Percentiles rank a stretch among this genome's conserved stretches.
phyloP scores from a whole-genome alignment of 2,113 vertebrate species.

The Semnornis frantzii region DNA sequence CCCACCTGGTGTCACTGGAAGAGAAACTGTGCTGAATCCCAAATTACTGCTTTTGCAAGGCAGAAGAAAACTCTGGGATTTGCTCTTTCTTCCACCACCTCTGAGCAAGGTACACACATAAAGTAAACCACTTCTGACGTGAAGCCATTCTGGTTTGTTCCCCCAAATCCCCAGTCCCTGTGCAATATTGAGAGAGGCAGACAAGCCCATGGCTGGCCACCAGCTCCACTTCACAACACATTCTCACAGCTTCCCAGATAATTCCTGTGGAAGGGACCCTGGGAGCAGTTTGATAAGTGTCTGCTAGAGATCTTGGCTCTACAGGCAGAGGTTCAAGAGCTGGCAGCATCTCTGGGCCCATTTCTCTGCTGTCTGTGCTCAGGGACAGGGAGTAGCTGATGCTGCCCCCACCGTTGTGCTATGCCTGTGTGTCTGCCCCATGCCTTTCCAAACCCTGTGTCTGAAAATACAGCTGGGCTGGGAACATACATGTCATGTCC shows the following conservation, averaged over 20 bases:
- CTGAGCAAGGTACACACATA: neutral
- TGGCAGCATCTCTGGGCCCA: neutral
- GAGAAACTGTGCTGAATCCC: neutral
- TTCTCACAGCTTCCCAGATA: neutral
- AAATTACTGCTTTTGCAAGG: neutral
- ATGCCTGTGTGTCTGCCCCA: no score
- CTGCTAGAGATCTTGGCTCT: neutral
- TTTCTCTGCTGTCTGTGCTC: neutral
- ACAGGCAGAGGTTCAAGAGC: neutral
- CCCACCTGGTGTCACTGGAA: neutral
- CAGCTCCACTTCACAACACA: neutral
- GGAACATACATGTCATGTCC: neutral
- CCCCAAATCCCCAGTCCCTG: neutral
- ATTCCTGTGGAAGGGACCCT: slow-evolving; percentile 1
- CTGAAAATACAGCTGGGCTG: neutral
- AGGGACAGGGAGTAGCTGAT: neutral
- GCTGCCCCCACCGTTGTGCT: neutral
- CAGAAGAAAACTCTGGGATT: fast-evolving
- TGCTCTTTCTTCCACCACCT: neutral
- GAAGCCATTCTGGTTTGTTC: neutral
- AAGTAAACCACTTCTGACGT: neutral
- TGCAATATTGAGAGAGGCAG: neutral
- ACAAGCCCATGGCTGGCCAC: neutral
- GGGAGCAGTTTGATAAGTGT: neutral
- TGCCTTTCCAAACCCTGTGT: neutral